Conservation (phyloP, 30 jellyfish, hydroid and myxozoan species). For the Chironex yamaguchii region DNA sequence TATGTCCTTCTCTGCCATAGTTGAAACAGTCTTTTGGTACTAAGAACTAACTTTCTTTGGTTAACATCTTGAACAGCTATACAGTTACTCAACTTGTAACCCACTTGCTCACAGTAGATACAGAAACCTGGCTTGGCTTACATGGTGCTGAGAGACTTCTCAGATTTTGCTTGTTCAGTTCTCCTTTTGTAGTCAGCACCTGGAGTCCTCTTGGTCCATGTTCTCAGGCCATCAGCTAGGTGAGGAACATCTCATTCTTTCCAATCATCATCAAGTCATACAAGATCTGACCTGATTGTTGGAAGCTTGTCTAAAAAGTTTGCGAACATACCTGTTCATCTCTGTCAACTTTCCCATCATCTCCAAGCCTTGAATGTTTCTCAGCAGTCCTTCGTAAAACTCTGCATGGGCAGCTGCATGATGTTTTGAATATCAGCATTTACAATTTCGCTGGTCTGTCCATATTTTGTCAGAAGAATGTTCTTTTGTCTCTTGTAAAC, state of each 20-base stretch:
- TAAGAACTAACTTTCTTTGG: conserved; percentile 24
- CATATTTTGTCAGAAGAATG: conserved; percentile 42
- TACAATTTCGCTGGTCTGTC: conserved; percentile 59
- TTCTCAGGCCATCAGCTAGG: conserved; percentile 42
- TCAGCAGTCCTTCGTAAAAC: conserved; percentile 58
- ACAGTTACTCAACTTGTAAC: conserved; percentile 57
- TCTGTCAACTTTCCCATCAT: conserved; percentile 52
- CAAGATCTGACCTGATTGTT: conserved; percentile 55
- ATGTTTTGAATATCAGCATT: conserved; percentile 68
- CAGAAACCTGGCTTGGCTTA: conserved; percentile 12
- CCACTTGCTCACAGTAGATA: conserved; percentile 49
- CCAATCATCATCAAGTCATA: conserved; percentile 59
- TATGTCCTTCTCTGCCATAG: conserved; percentile 61
- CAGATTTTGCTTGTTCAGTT: conserved; percentile 4
- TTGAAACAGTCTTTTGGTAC: conserved; percentile 49
- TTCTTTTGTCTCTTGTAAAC: conserved; percentile 58
- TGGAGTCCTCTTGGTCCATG: conserved; percentile 67
- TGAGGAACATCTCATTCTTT: conserved; percentile 45
- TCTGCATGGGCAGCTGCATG: conserved; percentile 58
- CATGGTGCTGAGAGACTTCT: conserved; percentile 24
- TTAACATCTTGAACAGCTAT: conserved; percentile 10
- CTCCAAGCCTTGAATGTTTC: conserved; percentile 66
- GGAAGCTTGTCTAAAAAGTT: conserved; percentile 60
- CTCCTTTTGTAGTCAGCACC: neutral
- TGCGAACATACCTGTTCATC: conserved; percentile 38